Percentiles rank a stretch among this genome's conserved stretches.
Conservation (phyloP, 1,140 invertebrate genomes). For the Drosophila albomicans region DNA sequence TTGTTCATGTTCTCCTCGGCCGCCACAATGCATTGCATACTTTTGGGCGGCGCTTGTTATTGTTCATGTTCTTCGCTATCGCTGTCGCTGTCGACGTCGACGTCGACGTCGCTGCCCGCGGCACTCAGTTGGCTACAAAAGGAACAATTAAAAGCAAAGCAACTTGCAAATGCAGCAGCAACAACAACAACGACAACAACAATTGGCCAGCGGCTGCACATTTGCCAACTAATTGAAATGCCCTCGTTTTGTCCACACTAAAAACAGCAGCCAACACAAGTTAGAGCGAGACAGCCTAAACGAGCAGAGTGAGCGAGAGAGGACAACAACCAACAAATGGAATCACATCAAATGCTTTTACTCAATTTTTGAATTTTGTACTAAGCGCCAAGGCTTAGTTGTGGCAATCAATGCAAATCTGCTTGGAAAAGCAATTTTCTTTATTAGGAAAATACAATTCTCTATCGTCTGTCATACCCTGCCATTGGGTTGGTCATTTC, state of each 20-base stretch:
- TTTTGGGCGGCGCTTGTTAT: constrained; percentile 48
- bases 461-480: not conserved
- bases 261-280: not conserved
- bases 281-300: not conserved
- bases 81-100: not conserved
- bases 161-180: constrained; percentile 10
- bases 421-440: constrained; percentile 12
- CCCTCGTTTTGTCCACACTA: constrained; percentile 40
- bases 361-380: not conserved
- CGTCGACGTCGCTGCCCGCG: constrained; percentile 2
- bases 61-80: not conserved
- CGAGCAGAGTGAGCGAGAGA: not conserved
- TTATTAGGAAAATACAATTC: constrained; percentile 12
- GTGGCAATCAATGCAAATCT: constrained; percentile 2
- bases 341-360: constrained; percentile 6
- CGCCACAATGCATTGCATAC: constrained; percentile 45
- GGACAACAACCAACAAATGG: not conserved
- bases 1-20: not conserved
- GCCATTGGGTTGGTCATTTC: too few relatives aligned
- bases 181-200: constrained; percentile 33
- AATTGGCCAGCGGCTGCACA: constrained; percentile 35
- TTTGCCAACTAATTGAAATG: constrained; percentile 66
- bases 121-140: constrained; percentile 28
- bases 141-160: constrained; percentile 53
- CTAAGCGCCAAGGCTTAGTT: not conserved